A percentile compares a stretch with the other conserved stretches of the same genome.
phyloP scores from a whole-genome alignment of 2,888 invertebrate species.

The Empis stercorea region DNA sequence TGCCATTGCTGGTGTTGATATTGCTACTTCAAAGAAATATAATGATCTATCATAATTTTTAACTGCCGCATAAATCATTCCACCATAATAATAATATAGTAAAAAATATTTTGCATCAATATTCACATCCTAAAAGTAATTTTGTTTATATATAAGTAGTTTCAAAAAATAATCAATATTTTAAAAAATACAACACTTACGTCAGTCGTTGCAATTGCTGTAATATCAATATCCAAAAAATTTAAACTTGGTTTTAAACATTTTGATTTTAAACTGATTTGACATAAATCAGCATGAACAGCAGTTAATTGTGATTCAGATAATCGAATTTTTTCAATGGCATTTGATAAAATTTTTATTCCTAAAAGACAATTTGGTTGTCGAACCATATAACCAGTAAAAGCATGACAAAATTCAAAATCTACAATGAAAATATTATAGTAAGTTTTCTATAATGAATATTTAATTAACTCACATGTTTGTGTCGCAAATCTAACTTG shows the following conservation, averaged over 20 bases:
- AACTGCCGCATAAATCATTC: conserved; percentile 90
- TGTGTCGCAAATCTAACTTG: conserved; percentile 80
- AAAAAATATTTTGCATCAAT: conserved; percentile 57
- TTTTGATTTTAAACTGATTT: conserved; percentile 80
- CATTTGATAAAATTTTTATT: conserved; percentile 66
- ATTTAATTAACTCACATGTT: conserved; percentile 50
- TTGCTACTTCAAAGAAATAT: conserved; percentile 91
- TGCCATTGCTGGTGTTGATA: conserved; percentile 87
- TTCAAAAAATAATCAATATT: conserved; percentile 6
- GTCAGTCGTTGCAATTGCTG: conserved; percentile 73
- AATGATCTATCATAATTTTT: conserved; percentile 87
- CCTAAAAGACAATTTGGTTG: conserved; percentile 64
- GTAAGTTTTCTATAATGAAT: background rate
- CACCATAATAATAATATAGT: conserved; percentile 92
- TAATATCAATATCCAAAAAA: conserved; percentile 80
- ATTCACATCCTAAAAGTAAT: conserved; percentile 50
- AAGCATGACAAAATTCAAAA: conserved; percentile 77
- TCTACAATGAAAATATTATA: conserved; percentile 40
- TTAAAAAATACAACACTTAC: conserved; percentile 34
- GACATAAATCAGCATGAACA: conserved; percentile 86
- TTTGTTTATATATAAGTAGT: too few relatives aligned
- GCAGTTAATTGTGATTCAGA: conserved; percentile 85
- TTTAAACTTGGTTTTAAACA: conserved; percentile 83
- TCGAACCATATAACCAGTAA: conserved; percentile 67
- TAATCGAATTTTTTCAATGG: conserved; percentile 77